Conservation (phyloP, 2,113 vertebrate genomes). For the Tragulus kanchil region DNA sequence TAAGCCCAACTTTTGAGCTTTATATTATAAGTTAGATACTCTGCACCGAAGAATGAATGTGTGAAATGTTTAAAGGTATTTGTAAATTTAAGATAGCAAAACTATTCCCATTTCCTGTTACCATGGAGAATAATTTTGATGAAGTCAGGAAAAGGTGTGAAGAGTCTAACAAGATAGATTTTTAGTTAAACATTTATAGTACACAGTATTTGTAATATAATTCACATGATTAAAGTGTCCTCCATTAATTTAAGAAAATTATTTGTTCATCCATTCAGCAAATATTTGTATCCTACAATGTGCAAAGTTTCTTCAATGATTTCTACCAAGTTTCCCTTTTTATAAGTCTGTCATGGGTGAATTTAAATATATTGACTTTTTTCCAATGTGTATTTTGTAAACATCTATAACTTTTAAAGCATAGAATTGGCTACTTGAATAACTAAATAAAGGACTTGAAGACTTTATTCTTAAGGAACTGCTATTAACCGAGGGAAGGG, state of each 20-base stretch:
- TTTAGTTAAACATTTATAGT: background rate
- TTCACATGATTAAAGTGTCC: background rate
- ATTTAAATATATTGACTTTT: background rate
- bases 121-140: background rate
- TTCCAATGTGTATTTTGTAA: background rate
- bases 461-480: background rate
- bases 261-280: background rate
- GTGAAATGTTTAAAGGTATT: background rate
- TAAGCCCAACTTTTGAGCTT: background rate
- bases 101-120: background rate
- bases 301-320: conserved; percentile 7
- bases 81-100: background rate
- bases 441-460: conserved; percentile 9
- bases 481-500: background rate
- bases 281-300: background rate
- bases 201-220: conserved; percentile 8
- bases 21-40: background rate
- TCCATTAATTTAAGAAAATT: conserved; percentile 7
- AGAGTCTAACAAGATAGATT: background rate
- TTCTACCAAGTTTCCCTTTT: background rate
- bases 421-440: background rate
- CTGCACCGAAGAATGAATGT: background rate
- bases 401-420: conserved; percentile 39
- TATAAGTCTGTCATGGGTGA: background rate
- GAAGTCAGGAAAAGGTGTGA: background rate